Conservation (phyloP, 1,140 invertebrate genomes). For the Cotesia vestalis region DNA sequence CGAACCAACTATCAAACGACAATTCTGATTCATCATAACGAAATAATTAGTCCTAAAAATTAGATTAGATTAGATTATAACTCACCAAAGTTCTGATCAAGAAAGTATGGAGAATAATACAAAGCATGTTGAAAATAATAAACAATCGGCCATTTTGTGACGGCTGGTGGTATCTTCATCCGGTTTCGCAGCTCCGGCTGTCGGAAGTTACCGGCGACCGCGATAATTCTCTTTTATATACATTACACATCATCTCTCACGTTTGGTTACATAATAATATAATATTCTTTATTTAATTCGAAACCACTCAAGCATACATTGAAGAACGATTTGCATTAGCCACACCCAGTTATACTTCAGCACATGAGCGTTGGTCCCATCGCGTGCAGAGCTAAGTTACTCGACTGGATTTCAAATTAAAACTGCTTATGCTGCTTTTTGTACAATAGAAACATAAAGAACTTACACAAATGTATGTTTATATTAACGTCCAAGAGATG, state of each 20-base stretch:
- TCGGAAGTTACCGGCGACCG: conserved; percentile 4
- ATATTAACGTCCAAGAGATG: no score
- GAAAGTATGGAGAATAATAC: background rate
- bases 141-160: conserved; percentile 25
- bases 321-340: conserved; percentile 51
- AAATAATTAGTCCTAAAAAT: no score
- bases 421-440: conserved; percentile 7
- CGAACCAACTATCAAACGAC: no score
- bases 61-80: no score
- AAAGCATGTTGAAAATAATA: conserved; percentile 4
- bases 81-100: no score
- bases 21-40: no score
- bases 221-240: conserved; percentile 30
- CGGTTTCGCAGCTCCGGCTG: conserved; percentile 14
- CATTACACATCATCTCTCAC: conserved; percentile 14
- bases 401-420: conserved; percentile 45
- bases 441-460: no score
- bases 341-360: conserved; percentile 44
- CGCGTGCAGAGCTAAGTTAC: conserved; percentile 34
- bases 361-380: background rate
- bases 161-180: conserved; percentile 24
- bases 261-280: background rate
- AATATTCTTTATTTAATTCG: conserved; percentile 41
- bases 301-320: conserved; percentile 54
- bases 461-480: no score